Evolutionary conservation across 1,140 invertebrate species (phyloP).

Genomic region (Ectropis grisescens): DNA sequence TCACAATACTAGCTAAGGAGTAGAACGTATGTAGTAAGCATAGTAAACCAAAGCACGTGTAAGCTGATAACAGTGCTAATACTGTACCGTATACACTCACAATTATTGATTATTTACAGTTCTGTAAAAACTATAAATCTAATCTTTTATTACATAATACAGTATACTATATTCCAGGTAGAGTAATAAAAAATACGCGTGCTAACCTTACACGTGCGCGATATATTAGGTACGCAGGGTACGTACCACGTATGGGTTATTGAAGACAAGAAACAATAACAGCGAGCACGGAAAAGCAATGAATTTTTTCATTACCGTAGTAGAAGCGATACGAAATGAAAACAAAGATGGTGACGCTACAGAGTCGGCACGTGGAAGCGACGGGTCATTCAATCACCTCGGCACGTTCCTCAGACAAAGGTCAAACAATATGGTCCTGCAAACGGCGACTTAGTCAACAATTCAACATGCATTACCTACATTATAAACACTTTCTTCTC

Average conservation of each 20-base stretch:
- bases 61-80: slow-evolving; percentile 34
- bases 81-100: slow-evolving; percentile 18
- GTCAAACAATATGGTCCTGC: too few species aligned
- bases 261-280: slow-evolving; percentile 35
- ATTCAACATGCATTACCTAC: too few species aligned
- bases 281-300: slow-evolving; percentile 45
- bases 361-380: slow-evolving; percentile 25
- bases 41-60: slow-evolving; percentile 34
- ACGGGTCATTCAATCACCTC: slow-evolving; percentile 12
- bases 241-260: slow-evolving; percentile 29
- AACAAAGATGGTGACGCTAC: slow-evolving; percentile 25
- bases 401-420: background rate
- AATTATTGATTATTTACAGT: slow-evolving; percentile 29
- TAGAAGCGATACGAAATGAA: slow-evolving; percentile 26
- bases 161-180: too few species aligned
- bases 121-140: slow-evolving; percentile 21
- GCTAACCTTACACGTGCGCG: slow-evolving; percentile 15
- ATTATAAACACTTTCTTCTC: too few species aligned
- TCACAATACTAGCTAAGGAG: too few species aligned
- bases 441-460: too few species aligned
- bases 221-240: too few species aligned
- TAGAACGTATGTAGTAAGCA: slow-evolving; percentile 3
- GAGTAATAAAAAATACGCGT: slow-evolving; percentile 9
- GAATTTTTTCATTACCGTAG: slow-evolving; percentile 44
- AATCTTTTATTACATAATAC: slow-evolving; percentile 19